Conservation (phyloP, 2,888 invertebrate species). For the Dysmachus trigonus region DNA sequence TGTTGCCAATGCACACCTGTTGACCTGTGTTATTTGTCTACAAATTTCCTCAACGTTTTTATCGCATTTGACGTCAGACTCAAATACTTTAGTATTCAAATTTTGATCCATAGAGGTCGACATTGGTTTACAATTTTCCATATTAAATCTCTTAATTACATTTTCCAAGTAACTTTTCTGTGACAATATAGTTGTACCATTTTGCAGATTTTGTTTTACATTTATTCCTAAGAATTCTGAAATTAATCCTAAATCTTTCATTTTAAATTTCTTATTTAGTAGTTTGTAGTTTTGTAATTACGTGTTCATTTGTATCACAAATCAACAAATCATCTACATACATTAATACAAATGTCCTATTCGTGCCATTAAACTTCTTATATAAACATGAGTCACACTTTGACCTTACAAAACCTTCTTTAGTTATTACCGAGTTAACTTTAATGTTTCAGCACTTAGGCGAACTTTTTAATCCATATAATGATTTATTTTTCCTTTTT, state of each 20-base stretch:
- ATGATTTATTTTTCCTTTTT: not conserved
- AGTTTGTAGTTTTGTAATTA: not conserved
- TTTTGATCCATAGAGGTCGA: not conserved
- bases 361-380: not conserved
- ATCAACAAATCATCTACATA: not conserved
- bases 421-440: not conserved
- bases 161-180: not conserved
- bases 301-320: not conserved
- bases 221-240: not conserved
- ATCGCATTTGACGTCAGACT: not conserved
- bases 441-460: not conserved
- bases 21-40: not conserved
- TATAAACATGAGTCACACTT: not conserved
- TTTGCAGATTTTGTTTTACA: not conserved
- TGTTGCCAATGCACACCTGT: too few species aligned
- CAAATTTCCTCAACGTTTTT: not conserved
- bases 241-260: not conserved
- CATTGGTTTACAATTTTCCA: not conserved
- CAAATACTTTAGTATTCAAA: not conserved
- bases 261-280: not conserved
- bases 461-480: not conserved
- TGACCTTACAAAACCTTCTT: not conserved
- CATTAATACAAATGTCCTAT: not conserved
- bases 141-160: not conserved
- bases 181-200: not conserved